Evolutionary conservation across 2,888 invertebrate species (phyloP).

Genomic region (Diplolepis rosae): DNA sequence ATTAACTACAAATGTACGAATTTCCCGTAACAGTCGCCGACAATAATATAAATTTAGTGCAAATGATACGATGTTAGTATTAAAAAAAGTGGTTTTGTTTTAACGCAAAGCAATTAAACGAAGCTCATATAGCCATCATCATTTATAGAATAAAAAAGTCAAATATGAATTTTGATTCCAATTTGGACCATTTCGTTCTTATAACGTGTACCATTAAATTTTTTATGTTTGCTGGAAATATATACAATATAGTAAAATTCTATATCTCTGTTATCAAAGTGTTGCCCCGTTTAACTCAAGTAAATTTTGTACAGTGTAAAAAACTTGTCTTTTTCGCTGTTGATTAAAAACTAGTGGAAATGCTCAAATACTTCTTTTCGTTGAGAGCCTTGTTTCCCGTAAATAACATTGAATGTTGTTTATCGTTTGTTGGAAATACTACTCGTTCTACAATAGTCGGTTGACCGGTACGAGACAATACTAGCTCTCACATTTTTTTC

Average conservation of each 20-base stretch:
- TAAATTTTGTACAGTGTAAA: slow-evolving; percentile 11
- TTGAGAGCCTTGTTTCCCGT: slow-evolving; percentile 16
- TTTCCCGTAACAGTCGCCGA: too few species aligned
- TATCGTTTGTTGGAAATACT: slow-evolving; percentile 13
- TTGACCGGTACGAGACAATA: slow-evolving; percentile 9
- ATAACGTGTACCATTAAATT: background rate
- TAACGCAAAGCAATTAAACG: background rate
- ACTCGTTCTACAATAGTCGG: background rate
- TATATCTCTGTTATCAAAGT: background rate
- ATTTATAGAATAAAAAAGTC: background rate
- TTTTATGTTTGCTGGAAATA: background rate
- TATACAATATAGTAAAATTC: background rate
- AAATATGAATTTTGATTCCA: too few species aligned
- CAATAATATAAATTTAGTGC: too few species aligned
- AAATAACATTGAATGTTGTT: slow-evolving; percentile 23
- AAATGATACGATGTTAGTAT: too few species aligned
- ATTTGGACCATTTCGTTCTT: background rate
- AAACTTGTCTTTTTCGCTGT: slow-evolving; percentile 9
- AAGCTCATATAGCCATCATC: background rate
- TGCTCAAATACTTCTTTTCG: slow-evolving; percentile 6
- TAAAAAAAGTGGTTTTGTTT: too few species aligned
- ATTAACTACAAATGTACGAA: too few species aligned
- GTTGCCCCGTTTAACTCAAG: background rate
- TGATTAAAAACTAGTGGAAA: slow-evolving; percentile 16
- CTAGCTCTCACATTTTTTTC: slow-evolving; percentile 15